Conservation (phyloP, 1,140 invertebrate species). For the Drosophila bifasciata region DNA sequence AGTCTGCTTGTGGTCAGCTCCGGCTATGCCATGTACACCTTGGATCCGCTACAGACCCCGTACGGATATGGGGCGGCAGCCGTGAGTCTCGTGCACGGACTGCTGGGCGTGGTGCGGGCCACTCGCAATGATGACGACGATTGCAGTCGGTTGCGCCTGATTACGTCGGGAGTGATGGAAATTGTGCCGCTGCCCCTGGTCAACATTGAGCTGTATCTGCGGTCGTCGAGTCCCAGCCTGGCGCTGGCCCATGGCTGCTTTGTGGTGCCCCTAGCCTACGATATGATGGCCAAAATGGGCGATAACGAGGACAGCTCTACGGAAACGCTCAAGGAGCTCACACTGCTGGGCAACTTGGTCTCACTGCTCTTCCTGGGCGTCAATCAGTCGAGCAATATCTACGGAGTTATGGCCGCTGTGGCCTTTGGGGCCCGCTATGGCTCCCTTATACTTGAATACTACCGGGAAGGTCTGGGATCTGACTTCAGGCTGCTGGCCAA, state of each 20-base stretch:
- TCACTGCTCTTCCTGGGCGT: conserved; percentile 73
- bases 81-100: conserved; percentile 66
- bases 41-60: conserved; percentile 61
- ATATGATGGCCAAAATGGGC: conserved; percentile 52
- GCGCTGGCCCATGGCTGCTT: conserved; percentile 69
- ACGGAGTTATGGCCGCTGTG: conserved; percentile 60
- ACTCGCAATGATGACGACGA: conserved; percentile 52
- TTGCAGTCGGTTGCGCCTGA: conserved; percentile 43
- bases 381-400: conserved; percentile 64
- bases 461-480: conserved; percentile 53
- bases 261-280: conserved; percentile 64
- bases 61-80: conserved; percentile 67
- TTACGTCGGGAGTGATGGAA: conserved; percentile 64
- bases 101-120: conserved; percentile 62
- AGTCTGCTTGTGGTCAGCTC: conserved; percentile 72
- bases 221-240: conserved; percentile 48
- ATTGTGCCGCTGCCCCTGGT: conserved; percentile 67
- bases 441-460: conserved; percentile 60
- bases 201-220: conserved; percentile 72
- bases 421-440: conserved; percentile 65
- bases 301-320: conserved; percentile 60
- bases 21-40: conserved; percentile 66
- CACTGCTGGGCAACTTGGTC: conserved; percentile 70
- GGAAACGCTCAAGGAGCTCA: conserved; percentile 68
- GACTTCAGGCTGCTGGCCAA: conserved; percentile 56